These are phyloP conservation scores for Labeo rohita DNA, from an alignment of 2,113 vertebrate genomes.

Conservation along the genomic window DNA sequence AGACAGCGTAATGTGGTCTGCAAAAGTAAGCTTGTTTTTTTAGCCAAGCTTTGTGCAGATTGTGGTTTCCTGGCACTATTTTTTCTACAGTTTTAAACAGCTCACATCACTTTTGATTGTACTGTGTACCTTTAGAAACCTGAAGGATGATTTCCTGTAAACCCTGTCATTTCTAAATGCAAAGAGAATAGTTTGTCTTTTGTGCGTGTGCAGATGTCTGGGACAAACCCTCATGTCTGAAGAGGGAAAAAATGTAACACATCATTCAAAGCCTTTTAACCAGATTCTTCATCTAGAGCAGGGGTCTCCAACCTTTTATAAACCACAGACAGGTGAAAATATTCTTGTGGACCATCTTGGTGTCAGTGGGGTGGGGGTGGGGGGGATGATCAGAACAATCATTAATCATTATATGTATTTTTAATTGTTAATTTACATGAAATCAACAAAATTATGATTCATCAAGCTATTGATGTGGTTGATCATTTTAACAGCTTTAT, in stretches of 20 bases:
- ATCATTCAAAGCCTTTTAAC: not conserved
- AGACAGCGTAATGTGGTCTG: constrained; percentile 15
- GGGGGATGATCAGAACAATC: not conserved
- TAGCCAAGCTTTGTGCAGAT: not conserved
- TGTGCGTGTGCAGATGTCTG: not conserved
- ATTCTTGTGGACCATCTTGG: not conserved
- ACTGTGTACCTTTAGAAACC: constrained; percentile 1
- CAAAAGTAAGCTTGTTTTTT: not conserved
- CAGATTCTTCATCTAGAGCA: not conserved
- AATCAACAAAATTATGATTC: no score
- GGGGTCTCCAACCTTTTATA: constrained; percentile 6
- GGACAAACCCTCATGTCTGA: not conserved
- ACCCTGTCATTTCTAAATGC: constrained; percentile 28
- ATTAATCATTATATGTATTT: not conserved
- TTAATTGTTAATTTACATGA: no score
- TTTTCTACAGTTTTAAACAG: constrained; percentile 5
- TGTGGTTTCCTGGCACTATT: constrained; percentile 6
- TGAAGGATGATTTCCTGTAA: constrained; percentile 37
- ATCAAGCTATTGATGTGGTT: no score
- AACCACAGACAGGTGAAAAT: not conserved
- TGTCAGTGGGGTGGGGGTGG: not conserved
- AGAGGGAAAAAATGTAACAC: not conserved
- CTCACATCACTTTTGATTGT: constrained; percentile 43
- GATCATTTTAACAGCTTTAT: no score
- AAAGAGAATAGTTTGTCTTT: not conserved